Evolutionary conservation across 2,888 invertebrate species (phyloP).

Genomic region (Nysson spinosus): DNA sequence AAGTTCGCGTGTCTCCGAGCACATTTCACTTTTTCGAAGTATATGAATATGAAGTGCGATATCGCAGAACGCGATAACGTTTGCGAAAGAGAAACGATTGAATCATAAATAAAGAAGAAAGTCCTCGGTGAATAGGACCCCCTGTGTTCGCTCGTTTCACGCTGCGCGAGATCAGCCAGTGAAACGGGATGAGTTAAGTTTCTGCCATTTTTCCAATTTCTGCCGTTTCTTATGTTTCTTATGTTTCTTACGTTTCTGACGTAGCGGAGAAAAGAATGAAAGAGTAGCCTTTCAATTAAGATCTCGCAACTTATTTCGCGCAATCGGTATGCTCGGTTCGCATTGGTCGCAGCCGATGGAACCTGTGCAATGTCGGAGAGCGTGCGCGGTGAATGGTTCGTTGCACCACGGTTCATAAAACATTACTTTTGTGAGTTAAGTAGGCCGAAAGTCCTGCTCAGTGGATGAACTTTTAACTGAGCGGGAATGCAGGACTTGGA

Average conservation of each 20-base stretch:
- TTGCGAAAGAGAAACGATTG: conserved; percentile 32
- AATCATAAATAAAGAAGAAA: conserved; percentile 38
- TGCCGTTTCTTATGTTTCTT: not conserved
- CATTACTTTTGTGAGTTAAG: too few relatives aligned
- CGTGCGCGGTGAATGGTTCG: too few relatives aligned
- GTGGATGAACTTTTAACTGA: too few relatives aligned
- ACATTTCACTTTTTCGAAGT: not conserved
- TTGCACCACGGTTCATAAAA: too few relatives aligned
- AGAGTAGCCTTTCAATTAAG: too few relatives aligned
- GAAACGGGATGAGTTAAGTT: conserved; percentile 18
- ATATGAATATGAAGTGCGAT: not conserved
- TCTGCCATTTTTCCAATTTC: not conserved
- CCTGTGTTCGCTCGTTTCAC: conserved; percentile 23
- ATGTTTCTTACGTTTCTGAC: not conserved
- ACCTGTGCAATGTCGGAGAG: too few relatives aligned
- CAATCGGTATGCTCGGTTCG: too few relatives aligned
- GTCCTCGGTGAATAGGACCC: conserved; percentile 21
- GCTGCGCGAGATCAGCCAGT: conserved; percentile 25
- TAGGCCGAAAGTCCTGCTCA: too few relatives aligned
- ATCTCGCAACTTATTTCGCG: too few relatives aligned
- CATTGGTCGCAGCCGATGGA: too few relatives aligned
- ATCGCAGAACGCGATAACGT: not conserved
- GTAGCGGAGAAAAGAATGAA: too few relatives aligned
- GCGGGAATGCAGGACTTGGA: too few relatives aligned
- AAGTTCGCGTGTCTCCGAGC: not conserved